Evolutionary conservation across 2,797 vertebrate genomes (phyloP).

Genomic region (Myotis findleyi): DNA sequence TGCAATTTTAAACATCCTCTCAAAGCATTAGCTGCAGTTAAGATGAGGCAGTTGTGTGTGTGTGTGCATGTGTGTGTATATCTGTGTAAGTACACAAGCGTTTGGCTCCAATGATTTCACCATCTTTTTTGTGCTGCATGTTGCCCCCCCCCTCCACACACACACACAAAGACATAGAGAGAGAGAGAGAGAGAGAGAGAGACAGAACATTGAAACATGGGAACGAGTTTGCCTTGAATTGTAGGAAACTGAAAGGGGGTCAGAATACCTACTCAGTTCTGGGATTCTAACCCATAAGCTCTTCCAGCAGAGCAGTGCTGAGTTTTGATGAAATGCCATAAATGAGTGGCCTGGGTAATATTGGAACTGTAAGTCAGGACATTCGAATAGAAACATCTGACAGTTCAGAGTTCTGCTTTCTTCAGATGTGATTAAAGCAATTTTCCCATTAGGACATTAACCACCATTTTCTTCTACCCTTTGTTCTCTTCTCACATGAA

Average conservation of each 20-base stretch:
- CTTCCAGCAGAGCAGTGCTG: slow-evolving; percentile 47
- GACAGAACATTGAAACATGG: slow-evolving; percentile 70
- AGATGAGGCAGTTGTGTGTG: slow-evolving; percentile 35
- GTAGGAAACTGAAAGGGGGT: neutral
- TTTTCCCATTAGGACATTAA: slow-evolving; percentile 53
- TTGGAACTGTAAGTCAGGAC: slow-evolving; percentile 53
- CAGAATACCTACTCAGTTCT: neutral
- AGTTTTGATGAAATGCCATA: slow-evolving; percentile 63
- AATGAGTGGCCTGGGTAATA: slow-evolving; percentile 55
- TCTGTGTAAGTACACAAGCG: neutral
- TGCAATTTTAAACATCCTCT: slow-evolving; percentile 57
- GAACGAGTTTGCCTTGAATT: slow-evolving; percentile 78
- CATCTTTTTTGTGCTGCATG: slow-evolving; percentile 77
- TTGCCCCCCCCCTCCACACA: neutral
- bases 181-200: no score
- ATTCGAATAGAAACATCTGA: slow-evolving; percentile 64
- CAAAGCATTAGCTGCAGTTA: slow-evolving; percentile 73
- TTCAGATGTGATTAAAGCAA: neutral
- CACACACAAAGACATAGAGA: no score
- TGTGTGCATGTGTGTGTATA: neutral
- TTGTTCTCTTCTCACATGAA: slow-evolving; percentile 54
- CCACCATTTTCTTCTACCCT: slow-evolving; percentile 29
- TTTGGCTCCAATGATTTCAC: slow-evolving; percentile 57
- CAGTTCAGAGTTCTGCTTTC: slow-evolving; percentile 56
- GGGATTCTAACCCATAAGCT: slow-evolving; percentile 42